A percentile compares a stretch with the other conserved stretches of the same genome.
Conservation (phyloP, 1,140 invertebrate species). For the Diabrotica virgifera region DNA sequence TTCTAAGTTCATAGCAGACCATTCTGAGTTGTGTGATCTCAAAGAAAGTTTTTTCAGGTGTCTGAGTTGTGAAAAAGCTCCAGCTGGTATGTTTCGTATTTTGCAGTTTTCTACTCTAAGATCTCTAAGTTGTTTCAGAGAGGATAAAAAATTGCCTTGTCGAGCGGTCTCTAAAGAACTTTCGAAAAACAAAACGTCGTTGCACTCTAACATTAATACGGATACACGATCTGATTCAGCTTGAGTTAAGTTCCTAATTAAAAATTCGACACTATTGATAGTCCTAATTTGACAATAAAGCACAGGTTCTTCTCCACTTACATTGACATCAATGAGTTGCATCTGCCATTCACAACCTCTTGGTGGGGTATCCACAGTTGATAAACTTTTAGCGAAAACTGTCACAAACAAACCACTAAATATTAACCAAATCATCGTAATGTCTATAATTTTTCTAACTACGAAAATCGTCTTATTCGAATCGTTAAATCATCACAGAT, state of each 20-base stretch:
- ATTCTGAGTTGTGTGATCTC: constrained; percentile 75
- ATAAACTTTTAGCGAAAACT: constrained; percentile 41
- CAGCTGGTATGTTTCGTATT: constrained; percentile 67
- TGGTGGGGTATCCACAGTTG: constrained; percentile 53
- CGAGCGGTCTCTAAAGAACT: constrained; percentile 62
- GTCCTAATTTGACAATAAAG: constrained; percentile 70
- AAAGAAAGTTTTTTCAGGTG: constrained; percentile 67
- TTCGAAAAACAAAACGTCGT: constrained; percentile 76
- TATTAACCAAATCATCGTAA: constrained; percentile 21
- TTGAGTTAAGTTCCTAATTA: constrained; percentile 65
- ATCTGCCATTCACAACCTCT: constrained; percentile 67
- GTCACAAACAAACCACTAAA: constrained; percentile 29
- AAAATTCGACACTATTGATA: constrained; percentile 65
- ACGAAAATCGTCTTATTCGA: not conserved
- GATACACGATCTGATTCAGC: constrained; percentile 64
- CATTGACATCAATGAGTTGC: constrained; percentile 53
- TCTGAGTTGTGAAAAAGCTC: constrained; percentile 63
- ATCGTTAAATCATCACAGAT: constrained; percentile 22
- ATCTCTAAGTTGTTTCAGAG: constrained; percentile 64
- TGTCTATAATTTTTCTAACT: not conserved
- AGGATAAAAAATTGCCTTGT: constrained; percentile 60
- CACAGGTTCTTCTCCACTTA: constrained; percentile 51
- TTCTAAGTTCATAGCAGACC: constrained; percentile 75
- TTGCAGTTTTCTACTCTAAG: constrained; percentile 76
- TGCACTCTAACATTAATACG: constrained; percentile 71